Percentiles rank a stretch among this genome's conserved stretches.
phyloP scores from a whole-genome alignment of 2,113 vertebrate species.

The Syngnathus typhle region DNA sequence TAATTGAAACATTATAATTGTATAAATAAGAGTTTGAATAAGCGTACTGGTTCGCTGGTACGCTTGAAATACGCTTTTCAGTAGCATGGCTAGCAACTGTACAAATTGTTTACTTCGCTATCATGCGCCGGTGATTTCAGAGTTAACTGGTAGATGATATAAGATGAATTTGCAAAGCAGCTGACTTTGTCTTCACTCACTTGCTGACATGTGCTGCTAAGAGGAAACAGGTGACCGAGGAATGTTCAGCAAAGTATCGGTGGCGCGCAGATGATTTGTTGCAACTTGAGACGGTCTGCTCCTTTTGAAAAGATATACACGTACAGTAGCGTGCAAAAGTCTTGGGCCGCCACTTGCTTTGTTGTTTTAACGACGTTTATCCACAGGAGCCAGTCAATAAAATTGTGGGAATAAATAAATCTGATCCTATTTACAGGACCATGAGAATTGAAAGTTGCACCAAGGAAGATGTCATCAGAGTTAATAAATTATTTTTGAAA shows the following conservation, averaged over 20 bases:
- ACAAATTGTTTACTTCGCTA: constrained; percentile 49
- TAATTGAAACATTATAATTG: too few species aligned
- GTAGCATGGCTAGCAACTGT: constrained; percentile 18
- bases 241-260: constrained; percentile 56
- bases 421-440: too few species aligned
- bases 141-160: constrained; percentile 47
- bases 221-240: constrained; percentile 66
- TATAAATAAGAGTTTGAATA: too few species aligned
- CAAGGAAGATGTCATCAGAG: too few species aligned
- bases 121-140: constrained; percentile 44
- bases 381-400: background rate
- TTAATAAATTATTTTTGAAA: too few species aligned
- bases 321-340: background rate
- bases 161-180: constrained; percentile 62
- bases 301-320: constrained; percentile 13
- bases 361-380: background rate
- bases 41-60: too few species aligned
- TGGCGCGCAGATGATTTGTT: constrained; percentile 41
- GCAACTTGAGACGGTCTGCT: constrained; percentile 18
- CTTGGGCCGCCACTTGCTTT: background rate
- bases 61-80: too few species aligned
- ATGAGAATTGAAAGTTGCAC: too few species aligned
- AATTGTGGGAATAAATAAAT: too few species aligned
- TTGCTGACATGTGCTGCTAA: constrained; percentile 59
- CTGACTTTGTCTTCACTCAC: constrained; percentile 63